phyloP scores from a whole-genome alignment of 2,888 invertebrate genomes.

The Dryocosmus kuriphilus region DNA sequence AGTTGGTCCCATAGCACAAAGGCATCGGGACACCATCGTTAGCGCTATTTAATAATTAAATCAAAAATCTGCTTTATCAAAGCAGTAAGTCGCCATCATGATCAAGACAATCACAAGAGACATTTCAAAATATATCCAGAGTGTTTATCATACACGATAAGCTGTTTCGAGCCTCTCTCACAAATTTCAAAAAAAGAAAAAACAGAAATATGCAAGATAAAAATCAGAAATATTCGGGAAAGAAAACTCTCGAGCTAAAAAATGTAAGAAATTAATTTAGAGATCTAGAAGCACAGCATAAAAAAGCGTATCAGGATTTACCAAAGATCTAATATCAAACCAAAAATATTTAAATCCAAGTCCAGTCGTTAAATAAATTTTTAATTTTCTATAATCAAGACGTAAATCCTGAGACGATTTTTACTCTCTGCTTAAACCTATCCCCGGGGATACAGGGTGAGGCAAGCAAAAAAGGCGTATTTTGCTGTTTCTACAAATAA shows the following conservation, averaged over 20 bases:
- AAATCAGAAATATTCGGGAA: background rate
- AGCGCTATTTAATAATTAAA: slow-evolving; percentile 71
- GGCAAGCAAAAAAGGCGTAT: slow-evolving; percentile 32
- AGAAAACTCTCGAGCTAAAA: background rate
- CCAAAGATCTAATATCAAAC: background rate
- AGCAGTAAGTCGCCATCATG: slow-evolving; percentile 12
- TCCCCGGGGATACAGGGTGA: slow-evolving; percentile 32
- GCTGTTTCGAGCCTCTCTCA: background rate
- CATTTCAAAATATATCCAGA: slow-evolving; percentile 33
- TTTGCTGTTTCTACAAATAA: slow-evolving; percentile 27
- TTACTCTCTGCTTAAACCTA: slow-evolving; percentile 33
- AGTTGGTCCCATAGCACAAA: slow-evolving; percentile 67
- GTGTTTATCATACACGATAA: background rate
- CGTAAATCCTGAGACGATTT: slow-evolving; percentile 25
- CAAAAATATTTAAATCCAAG: background rate
- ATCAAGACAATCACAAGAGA: slow-evolving; percentile 37
- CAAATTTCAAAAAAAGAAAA: background rate
- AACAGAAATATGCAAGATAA: background rate
- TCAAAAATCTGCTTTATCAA: background rate
- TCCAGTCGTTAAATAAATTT: background rate
- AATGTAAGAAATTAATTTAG: background rate
- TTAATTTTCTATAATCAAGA: background rate
- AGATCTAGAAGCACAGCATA: background rate
- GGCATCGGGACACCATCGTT: slow-evolving; percentile 75
- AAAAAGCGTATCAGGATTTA: background rate